Evolutionary conservation across 2,888 invertebrate species (phyloP).

Genomic region (Apotomis capreana): DNA sequence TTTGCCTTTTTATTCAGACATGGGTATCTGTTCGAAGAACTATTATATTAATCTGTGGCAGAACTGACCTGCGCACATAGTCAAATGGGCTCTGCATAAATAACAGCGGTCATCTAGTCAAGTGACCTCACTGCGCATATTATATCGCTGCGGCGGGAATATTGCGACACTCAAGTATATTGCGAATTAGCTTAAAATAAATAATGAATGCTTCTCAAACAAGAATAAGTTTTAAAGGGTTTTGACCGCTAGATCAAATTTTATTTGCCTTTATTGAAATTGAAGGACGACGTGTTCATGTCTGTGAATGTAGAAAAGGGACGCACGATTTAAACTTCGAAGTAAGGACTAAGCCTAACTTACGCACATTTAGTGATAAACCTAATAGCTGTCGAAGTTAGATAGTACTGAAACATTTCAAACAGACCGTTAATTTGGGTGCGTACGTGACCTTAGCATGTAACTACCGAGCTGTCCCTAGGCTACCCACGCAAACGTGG

Average conservation of each 20-base stretch:
- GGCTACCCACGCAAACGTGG: background rate
- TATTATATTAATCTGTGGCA: too few relatives aligned
- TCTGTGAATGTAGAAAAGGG: too few relatives aligned
- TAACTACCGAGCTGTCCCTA: background rate
- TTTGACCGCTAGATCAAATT: background rate
- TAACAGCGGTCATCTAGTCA: constrained; percentile 17
- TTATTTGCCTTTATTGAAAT: background rate
- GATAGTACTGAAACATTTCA: background rate
- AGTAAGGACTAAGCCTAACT: too few relatives aligned
- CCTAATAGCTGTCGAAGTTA: background rate
- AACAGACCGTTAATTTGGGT: background rate
- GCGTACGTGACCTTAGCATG: background rate
- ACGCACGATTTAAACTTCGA: too few relatives aligned
- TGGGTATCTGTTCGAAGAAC: too few relatives aligned
- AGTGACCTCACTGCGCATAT: constrained; percentile 17
- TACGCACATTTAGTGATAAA: background rate
- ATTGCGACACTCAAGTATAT: constrained; percentile 20
- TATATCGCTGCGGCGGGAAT: constrained; percentile 10
- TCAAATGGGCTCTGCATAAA: constrained; percentile 23
- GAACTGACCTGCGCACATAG: constrained; percentile 21
- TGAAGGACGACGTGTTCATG: background rate
- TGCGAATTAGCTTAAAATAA: constrained; percentile 16
- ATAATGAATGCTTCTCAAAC: too few relatives aligned
- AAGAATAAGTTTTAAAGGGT: too few relatives aligned
- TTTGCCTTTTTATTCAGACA: too few relatives aligned